phyloP scores from a whole-genome alignment of 2,888 invertebrate genomes.

The Chaitophorus viminalis region DNA sequence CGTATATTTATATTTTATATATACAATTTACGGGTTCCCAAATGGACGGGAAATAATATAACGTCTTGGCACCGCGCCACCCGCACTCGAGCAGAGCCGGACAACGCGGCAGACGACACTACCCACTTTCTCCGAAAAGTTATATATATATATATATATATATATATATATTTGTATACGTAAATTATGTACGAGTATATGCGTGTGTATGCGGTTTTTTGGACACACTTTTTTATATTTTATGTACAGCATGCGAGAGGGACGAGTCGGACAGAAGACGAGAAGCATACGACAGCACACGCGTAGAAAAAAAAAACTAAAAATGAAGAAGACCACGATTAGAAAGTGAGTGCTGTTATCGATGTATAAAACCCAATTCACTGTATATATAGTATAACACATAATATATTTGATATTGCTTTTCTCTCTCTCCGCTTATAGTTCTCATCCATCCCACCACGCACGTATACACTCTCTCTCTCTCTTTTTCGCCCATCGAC shows the following conservation, averaged over 20 bases:
- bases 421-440: background rate
- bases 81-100: constrained; percentile 25
- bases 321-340: constrained; percentile 15
- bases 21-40: constrained; percentile 32
- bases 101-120: constrained; percentile 13
- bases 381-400: background rate
- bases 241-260: background rate
- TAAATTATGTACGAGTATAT: too few relatives aligned
- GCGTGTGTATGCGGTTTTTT: constrained; percentile 15
- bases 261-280: background rate
- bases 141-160: background rate
- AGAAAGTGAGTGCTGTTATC: constrained; percentile 21
- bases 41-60: constrained; percentile 33
- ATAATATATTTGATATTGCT: background rate
- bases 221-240: background rate
- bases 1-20: too few relatives aligned
- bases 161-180: background rate
- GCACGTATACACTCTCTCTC: too few relatives aligned
- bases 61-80: constrained; percentile 49
- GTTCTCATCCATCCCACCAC: too few relatives aligned
- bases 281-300: background rate
- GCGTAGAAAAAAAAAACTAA: background rate
- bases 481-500: background rate
- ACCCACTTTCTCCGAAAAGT: constrained; percentile 36
- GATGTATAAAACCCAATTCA: constrained; percentile 16